These are phyloP conservation scores for Bibio marci DNA, from an alignment of 2,888 invertebrate genomes.

Conservation along the genomic window DNA sequence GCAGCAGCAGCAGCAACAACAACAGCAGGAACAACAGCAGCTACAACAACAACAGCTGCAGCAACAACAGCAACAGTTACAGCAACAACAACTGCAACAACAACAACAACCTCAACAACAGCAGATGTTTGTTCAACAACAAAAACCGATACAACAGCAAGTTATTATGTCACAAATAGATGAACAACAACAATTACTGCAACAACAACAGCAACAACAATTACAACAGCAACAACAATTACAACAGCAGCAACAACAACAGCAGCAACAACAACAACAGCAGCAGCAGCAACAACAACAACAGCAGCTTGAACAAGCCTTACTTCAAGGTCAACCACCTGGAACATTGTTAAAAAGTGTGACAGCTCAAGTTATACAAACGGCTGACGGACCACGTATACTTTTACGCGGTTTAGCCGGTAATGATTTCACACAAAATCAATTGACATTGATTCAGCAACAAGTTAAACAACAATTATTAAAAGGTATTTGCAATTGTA, in stretches of 20 bases:
- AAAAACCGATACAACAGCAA: slow-evolving; percentile 8
- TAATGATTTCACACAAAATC: slow-evolving; percentile 65
- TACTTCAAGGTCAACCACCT: slow-evolving; percentile 63
- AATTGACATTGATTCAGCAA: slow-evolving; percentile 65
- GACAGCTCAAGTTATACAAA: slow-evolving; percentile 74
- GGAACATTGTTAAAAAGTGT: slow-evolving; percentile 77
- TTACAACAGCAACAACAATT: slow-evolving; percentile 12
- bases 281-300: slow-evolving; percentile 15
- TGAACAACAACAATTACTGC: too few relatives aligned
- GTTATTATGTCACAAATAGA: slow-evolving; percentile 7
- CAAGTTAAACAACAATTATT: slow-evolving; percentile 78
- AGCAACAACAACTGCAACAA: slow-evolving; percentile 13
- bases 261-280: slow-evolving; percentile 9
- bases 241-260: slow-evolving; percentile 10
- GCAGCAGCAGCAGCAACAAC: slow-evolving; percentile 5
- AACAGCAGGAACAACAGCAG: slow-evolving; percentile 11
- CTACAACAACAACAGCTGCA: slow-evolving; percentile 12
- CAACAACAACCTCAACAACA: slow-evolving; percentile 7
- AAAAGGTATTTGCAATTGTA: too few relatives aligned
- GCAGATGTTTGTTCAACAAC: slow-evolving; percentile 5
- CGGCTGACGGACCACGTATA: slow-evolving; percentile 68
- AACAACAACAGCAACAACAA: slow-evolving; percentile 9
- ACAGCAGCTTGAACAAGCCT: slow-evolving; percentile 39
- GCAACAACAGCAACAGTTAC: slow-evolving; percentile 11
- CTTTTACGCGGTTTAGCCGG: slow-evolving; percentile 73